Evolutionary conservation across 2,797 vertebrate genomes (phyloP).

Genomic region (Heliangelus exortis): DNA sequence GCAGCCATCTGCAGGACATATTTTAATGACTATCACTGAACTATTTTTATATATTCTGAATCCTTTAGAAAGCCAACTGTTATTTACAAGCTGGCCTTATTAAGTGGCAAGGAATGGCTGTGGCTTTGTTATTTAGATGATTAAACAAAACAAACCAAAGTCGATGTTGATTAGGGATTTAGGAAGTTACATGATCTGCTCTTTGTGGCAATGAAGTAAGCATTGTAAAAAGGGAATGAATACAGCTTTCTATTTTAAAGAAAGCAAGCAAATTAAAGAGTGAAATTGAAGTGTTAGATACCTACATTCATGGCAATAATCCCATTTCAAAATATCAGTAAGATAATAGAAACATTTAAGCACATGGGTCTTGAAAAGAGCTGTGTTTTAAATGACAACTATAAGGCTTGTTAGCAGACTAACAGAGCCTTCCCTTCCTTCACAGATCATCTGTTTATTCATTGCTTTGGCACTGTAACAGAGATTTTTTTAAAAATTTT

Average conservation of each 20-base stretch:
- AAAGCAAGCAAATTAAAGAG: neutral
- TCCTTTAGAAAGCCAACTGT: neutral
- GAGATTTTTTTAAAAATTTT: neutral
- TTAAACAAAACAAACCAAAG: slow-evolving; percentile 22
- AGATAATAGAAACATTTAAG: neutral
- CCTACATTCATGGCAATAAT: neutral
- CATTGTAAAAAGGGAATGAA: neutral
- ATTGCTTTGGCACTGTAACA: neutral
- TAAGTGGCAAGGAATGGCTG: slow-evolving; percentile 13
- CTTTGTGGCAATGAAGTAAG: neutral
- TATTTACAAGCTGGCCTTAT: slow-evolving; percentile 6
- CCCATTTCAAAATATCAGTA: neutral
- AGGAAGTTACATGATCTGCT: neutral
- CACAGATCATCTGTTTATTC: neutral
- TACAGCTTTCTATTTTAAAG: neutral
- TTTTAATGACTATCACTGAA: slow-evolving; percentile 21
- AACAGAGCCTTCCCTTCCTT: neutral
- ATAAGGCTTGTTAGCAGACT: neutral
- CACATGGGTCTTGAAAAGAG: neutral
- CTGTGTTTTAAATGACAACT: neutral
- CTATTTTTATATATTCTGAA: slow-evolving; percentile 39
- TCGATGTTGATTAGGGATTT: neutral
- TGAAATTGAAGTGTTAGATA: neutral
- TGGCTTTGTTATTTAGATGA: slow-evolving; percentile 11
- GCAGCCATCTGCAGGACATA: neutral